phyloP scores from a whole-genome alignment of 2,113 vertebrate species.

The Blennius ocellaris region DNA sequence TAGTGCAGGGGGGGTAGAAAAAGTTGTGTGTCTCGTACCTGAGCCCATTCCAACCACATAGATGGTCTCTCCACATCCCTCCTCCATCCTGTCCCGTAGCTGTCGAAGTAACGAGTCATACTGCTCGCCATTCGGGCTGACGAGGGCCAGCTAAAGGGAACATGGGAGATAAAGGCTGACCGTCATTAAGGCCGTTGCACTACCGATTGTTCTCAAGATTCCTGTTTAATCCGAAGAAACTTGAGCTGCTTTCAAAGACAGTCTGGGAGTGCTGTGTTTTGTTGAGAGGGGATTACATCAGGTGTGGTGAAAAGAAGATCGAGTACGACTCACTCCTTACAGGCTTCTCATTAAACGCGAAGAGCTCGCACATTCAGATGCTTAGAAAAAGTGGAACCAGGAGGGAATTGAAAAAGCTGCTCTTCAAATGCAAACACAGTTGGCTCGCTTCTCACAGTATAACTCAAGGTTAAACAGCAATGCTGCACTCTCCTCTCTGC shows the following conservation, averaged over 20 bases:
- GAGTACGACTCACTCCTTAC: neutral
- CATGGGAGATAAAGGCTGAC: neutral
- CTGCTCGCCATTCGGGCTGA: conserved; percentile 96
- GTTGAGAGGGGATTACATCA: neutral
- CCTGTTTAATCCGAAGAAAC: neutral
- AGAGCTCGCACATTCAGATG: neutral
- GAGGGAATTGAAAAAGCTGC: neutral
- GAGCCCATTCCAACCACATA: conserved; percentile 98
- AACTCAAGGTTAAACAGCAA: conserved; percentile 19
- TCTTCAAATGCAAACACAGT: conserved; percentile 38
- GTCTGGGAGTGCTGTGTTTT: neutral
- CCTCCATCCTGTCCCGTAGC: conserved; percentile 95
- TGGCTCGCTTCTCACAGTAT: conserved; percentile 51
- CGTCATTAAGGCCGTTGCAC: neutral
- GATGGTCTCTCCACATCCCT: conserved; percentile 98
- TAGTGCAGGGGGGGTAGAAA: neutral
- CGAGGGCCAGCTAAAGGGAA: conserved; percentile 90
- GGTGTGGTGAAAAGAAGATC: neutral
- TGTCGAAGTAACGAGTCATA: conserved; percentile 97
- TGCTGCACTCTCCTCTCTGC: neutral
- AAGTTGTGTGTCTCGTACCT: conserved; percentile 80
- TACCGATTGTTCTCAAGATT: neutral
- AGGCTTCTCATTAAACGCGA: neutral
- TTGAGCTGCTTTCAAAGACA: neutral
- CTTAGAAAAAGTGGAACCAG: neutral